Evolutionary conservation across 2,888 invertebrate species (phyloP), one percentile per base, ranked within the genome.

Genomic region (Mechanitis mazaeus): DNA sequence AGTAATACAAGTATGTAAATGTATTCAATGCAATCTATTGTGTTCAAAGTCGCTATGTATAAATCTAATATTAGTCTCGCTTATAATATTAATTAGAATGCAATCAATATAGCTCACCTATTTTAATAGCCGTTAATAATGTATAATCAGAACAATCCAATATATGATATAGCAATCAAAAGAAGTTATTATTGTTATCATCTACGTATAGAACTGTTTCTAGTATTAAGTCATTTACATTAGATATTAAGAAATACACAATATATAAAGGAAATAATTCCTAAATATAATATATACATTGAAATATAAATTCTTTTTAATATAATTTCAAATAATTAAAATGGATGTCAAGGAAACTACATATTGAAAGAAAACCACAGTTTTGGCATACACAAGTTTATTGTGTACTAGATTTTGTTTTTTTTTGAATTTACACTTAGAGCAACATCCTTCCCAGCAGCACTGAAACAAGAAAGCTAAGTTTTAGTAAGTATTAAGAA

Each of bases 341-440:
- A 50, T 2, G 50, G 28, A 47, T 11, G 2, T 1, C 5, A 31
- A 50, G 28, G 31, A 31, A 50, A 31, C 31, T 31, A 9, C 11
- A 31, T 47, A 31, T 47, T 9, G 47, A 45, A 56, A 72, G 73
- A 62, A 64, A 74, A 72, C 75, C 56, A 73, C 68, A 69, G 55
- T 53, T 59, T 70, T 80, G 79, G 68, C 75, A 79, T 78, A 86
- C 87, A 88, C 74, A 79, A 72, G 63, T 84, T 84, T 84, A 85
- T 81, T 87, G 85, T 81, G 84, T 76, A 87, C 83, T 83, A 65
- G 60, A 73, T 72, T 84, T 87, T 87, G 7, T 81, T 79, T 82
- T 81, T 80, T 74, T 80, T 78, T 73, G 72, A 77, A 80, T 77
- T 76, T 84, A 82, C 81, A 83, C 87, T 87, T 89, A 78, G 80